phyloP scores from a whole-genome alignment of 2,797 vertebrate species.

The Decapterus maruadsi region DNA sequence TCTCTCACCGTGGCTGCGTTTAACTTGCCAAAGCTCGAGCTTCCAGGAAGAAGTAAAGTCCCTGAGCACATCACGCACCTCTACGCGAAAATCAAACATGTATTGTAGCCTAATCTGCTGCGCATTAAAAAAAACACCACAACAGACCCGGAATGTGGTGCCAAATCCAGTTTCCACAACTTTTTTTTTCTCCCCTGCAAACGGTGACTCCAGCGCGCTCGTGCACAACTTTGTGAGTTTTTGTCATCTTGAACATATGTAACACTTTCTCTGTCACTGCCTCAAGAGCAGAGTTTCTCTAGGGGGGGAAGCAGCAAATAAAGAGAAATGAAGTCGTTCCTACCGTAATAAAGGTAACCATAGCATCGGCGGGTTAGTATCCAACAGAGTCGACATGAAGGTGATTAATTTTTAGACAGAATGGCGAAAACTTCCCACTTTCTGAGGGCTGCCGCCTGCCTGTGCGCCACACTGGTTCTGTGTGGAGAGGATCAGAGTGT shows the following conservation, averaged over 20 bases:
- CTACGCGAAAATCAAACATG: slow-evolving; percentile 1
- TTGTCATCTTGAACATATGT: too few relatives aligned
- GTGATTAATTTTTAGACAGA: slow-evolving; percentile 81
- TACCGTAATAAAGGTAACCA: slow-evolving; percentile 92
- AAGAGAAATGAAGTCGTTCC: slow-evolving; percentile 51
- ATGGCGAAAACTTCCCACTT: slow-evolving; percentile 81
- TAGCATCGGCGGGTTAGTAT: slow-evolving; percentile 88
- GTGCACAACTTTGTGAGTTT: not conserved
- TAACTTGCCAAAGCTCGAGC: slow-evolving; percentile 23
- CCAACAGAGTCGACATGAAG: slow-evolving; percentile 90
- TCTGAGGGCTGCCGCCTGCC: slow-evolving; percentile 70
- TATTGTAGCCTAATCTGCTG: slow-evolving; percentile 3
- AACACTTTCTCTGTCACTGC: slow-evolving; percentile 14
- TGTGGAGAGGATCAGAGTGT: slow-evolving; percentile 74
- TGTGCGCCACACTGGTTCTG: slow-evolving; percentile 74
- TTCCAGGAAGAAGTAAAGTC: not conserved
- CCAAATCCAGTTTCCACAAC: slow-evolving; percentile 21
- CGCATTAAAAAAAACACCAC: not conserved
- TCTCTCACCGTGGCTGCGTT: slow-evolving; percentile 56
- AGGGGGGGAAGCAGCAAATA: not conserved
- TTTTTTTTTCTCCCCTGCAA: slow-evolving; percentile 1
- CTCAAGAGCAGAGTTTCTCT: slow-evolving; percentile 13
- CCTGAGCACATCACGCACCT: not conserved
- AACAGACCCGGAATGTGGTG: not conserved
- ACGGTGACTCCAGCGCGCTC: not conserved